Percentiles rank a stretch among this genome's conserved stretches.
Conservation (phyloP, 92 coral and sea anemone genomes). For the Parazoanthus atlanticus region DNA sequence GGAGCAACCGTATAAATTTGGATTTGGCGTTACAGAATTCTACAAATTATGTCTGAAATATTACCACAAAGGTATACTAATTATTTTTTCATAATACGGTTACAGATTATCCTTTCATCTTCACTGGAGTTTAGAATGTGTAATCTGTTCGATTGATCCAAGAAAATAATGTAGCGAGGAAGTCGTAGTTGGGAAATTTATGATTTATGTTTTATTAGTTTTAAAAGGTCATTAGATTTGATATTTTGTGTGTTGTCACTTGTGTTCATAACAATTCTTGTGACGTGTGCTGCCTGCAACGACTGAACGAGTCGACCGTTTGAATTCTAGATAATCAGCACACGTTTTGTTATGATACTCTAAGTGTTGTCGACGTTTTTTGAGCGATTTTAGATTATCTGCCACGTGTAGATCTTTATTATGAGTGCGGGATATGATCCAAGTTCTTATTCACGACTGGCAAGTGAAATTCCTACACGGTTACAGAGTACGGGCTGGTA, state of each 20-base stretch:
- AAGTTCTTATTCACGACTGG: too few relatives aligned
- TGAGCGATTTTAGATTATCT: not conserved
- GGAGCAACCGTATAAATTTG: constrained; percentile 79
- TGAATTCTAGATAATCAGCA: not conserved
- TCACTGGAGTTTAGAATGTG: not conserved
- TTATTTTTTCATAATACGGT: not conserved
- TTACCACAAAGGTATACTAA: constrained; percentile 85
- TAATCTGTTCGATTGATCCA: not conserved
- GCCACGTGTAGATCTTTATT: not conserved
- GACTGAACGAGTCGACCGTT: too few relatives aligned
- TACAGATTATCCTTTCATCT: not conserved
- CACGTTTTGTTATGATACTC: not conserved
- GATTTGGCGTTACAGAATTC: constrained; percentile 82
- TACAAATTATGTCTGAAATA: constrained; percentile 89
- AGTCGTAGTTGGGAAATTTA: not conserved
- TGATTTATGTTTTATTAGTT: not conserved
- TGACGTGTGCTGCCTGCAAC: constrained; percentile 8
- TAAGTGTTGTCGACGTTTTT: not conserved
- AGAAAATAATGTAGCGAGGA: not conserved
- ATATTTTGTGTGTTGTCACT: not conserved
- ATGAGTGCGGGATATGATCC: not conserved
- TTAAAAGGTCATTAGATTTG: not conserved
- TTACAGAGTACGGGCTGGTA: not conserved
- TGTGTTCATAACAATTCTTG: not conserved
- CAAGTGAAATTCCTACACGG: too few relatives aligned